Base-by-base conservation (phyloP, 2,888 invertebrate genomes). In the Drosophila nr. perissopoda region DNA sequence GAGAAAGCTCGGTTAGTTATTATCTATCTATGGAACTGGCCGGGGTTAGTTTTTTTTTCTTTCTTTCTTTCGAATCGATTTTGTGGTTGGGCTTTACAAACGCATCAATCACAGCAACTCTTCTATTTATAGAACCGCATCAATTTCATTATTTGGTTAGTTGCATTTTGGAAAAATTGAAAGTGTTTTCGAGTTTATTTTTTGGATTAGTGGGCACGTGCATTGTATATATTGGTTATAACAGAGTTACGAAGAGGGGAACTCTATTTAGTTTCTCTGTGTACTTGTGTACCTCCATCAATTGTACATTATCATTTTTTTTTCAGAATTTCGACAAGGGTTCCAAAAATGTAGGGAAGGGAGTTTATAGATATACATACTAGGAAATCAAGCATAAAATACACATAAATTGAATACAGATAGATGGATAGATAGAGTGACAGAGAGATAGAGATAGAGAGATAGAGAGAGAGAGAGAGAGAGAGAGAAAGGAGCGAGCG, bases 1-100 rank as follows among this genome's bases (percentile, higher is more conserved):
- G 76, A 79, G 75, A 81, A 83, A 84, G 86, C 86, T 75, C 65
- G 69, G 88, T 89, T 86, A 89, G 88, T 82, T 73, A 58, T 76
- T 70, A 78, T 85, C 56, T 86, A 86, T 77, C 76, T 82, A 82
- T 40, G 34, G 40, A 81, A 76, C 77, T 77, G 52, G 77, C 18
- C 57, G 61, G 71, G 60, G 76, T 78, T 78, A 81, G 78, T 52
- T 46, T 29, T 42, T 63, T 31, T 49, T 25, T n/a, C n/a, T n/a
- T 59, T 56, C 0, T 1, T 18, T 27, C 27, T 27, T 63, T 25
- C 1, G 16, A 46, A 46, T 46, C 16, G 42, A 38, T 29, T n/a
- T 40, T 54, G 40, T 60, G 59, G 64, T 79, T 52, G 70, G 70
- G 76, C 66, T 70, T 84, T 89, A 89, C 65, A 83, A 86, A 89